Evolutionary conservation across 2,113 vertebrate genomes (phyloP).

Genomic region (Gymnarchus niloticus): DNA sequence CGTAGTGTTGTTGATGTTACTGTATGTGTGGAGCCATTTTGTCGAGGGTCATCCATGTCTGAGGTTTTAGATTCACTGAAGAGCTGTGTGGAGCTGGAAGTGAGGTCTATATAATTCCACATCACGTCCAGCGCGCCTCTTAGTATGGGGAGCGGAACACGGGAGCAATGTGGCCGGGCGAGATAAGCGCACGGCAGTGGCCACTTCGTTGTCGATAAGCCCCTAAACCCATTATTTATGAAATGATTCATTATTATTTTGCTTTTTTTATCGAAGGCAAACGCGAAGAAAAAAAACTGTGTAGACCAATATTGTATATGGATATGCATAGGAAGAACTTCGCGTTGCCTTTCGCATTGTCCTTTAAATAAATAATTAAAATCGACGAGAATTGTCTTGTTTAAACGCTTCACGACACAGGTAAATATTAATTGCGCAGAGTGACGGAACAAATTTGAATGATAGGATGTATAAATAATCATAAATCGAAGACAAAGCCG

Average conservation of each 20-base stretch:
- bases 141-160: slow-evolving; percentile 85
- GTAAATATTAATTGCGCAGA: slow-evolving; percentile 36
- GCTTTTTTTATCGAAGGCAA: slow-evolving; percentile 82
- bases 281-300: slow-evolving; percentile 34
- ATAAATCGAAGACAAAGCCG: slow-evolving; percentile 1
- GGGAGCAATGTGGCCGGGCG: slow-evolving; percentile 82
- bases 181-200: slow-evolving; percentile 82
- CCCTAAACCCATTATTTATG: slow-evolving; percentile 88
- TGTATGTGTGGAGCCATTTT: slow-evolving; percentile 87
- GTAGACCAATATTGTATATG: slow-evolving; percentile 40
- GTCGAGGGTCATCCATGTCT: slow-evolving; percentile 79
- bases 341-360: slow-evolving; percentile 17
- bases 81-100: slow-evolving; percentile 64
- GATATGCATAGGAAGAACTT: slow-evolving; percentile 42
- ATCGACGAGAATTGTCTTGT: slow-evolving; percentile 27
- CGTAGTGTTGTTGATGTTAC: slow-evolving; percentile 73
- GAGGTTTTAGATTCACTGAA: slow-evolving; percentile 60
- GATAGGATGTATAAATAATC: slow-evolving; percentile 25
- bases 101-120: slow-evolving; percentile 75
- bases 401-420: slow-evolving; percentile 29
- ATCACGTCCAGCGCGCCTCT: slow-evolving; percentile 78
- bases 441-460: slow-evolving; percentile 26
- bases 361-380: slow-evolving; percentile 16
- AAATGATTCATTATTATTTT: slow-evolving; percentile 95
- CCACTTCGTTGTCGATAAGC: slow-evolving; percentile 87